Percentiles rank a stretch among this genome's conserved stretches.
These are phyloP conservation scores for Danionella dracula DNA, from an alignment of 2,797 vertebrate genomes.

Conservation along the genomic window DNA sequence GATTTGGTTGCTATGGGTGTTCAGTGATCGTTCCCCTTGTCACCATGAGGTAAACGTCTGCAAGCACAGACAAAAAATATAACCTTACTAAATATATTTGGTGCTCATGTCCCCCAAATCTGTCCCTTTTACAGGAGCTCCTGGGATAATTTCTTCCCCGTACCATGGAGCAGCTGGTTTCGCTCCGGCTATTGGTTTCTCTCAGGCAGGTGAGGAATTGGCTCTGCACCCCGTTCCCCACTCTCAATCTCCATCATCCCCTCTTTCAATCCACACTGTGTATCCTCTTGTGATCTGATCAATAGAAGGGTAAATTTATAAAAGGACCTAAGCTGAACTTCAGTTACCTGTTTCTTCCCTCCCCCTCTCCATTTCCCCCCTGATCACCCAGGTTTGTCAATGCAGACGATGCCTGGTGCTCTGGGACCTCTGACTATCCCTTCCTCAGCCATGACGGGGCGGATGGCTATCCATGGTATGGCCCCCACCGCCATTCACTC, in stretches of 20 bases:
- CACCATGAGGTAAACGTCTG: too few species aligned
- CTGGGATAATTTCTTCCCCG: slow-evolving; percentile 64
- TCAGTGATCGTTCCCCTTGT: too few species aligned
- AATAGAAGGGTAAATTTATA: neutral
- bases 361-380: neutral
- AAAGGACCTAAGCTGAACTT: neutral
- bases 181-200: slow-evolving; percentile 63
- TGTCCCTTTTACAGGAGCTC: slow-evolving; percentile 69
- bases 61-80: too few species aligned
- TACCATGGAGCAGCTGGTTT: slow-evolving; percentile 67
- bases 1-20: too few species aligned
- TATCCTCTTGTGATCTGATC: neutral
- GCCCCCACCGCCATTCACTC: slow-evolving; percentile 60
- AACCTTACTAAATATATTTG: too few species aligned
- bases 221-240: too few species aligned
- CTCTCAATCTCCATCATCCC: neutral
- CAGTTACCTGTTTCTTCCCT: neutral
- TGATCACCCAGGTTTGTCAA: slow-evolving; percentile 58
- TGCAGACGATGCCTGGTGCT: slow-evolving; percentile 62
- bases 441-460: slow-evolving; percentile 56
- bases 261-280: neutral
- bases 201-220: slow-evolving; percentile 62
- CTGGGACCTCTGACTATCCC: slow-evolving; percentile 60
- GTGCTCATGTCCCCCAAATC: too few species aligned
- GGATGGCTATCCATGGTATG: slow-evolving; percentile 57